phyloP scores from a whole-genome alignment of 2,888 invertebrate species.

The Agonopterix heracliana region DNA sequence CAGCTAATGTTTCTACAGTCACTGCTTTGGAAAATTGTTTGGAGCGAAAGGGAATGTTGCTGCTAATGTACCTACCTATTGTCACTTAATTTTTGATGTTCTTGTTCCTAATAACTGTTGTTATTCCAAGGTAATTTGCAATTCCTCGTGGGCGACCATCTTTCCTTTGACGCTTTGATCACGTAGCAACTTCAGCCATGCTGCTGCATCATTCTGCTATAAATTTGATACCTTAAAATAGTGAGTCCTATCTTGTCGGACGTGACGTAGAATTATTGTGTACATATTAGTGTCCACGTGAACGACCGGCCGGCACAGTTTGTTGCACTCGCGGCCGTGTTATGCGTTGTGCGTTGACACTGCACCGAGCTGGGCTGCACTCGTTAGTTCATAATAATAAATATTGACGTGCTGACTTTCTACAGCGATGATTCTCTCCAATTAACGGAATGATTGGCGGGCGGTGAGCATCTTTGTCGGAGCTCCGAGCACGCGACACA shows the following conservation, averaged over 20 bases:
- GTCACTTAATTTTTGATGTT: background rate
- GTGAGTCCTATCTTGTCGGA: slow-evolving; percentile 9
- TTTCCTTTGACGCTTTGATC: too few species aligned
- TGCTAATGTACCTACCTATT: background rate
- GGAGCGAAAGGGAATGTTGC: background rate
- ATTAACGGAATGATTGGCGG: slow-evolving; percentile 73
- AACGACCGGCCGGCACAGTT: slow-evolving; percentile 50
- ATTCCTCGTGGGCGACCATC: too few species aligned
- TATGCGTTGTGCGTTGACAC: slow-evolving; percentile 62
- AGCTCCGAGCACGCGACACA: slow-evolving; percentile 58
- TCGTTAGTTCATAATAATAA: slow-evolving; percentile 2
- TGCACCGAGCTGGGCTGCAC: slow-evolving; percentile 17
- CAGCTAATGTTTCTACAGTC: too few species aligned
- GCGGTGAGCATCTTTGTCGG: slow-evolving; percentile 45
- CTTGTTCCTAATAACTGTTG: too few species aligned
- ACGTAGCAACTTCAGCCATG: too few species aligned
- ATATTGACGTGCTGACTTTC: slow-evolving; percentile 43
- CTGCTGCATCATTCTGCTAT: too few species aligned
- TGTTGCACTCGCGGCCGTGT: slow-evolving; percentile 51
- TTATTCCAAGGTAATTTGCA: too few species aligned
- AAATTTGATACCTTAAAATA: too few species aligned
- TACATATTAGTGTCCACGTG: slow-evolving; percentile 50
- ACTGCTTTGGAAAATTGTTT: too few species aligned
- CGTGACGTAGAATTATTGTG: slow-evolving; percentile 37
- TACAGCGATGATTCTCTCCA: slow-evolving; percentile 72